phyloP scores from a whole-genome alignment of 2,797 vertebrate species.

The Neoniphon sammara region DNA sequence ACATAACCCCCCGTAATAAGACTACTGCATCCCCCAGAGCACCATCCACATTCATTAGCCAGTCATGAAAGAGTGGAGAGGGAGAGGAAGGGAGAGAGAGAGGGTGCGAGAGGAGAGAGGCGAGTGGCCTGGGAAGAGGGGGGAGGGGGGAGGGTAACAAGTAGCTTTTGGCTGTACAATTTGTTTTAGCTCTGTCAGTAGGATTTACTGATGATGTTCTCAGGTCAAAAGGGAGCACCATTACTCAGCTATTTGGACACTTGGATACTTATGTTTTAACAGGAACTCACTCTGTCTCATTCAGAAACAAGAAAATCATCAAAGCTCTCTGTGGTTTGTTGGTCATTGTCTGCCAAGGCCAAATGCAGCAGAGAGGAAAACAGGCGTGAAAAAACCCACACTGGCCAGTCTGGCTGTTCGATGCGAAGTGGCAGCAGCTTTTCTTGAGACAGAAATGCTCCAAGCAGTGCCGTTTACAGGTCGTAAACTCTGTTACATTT shows the following conservation, averaged over 20 bases:
- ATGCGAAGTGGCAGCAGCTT: slow-evolving; percentile 65
- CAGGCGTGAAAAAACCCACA: slow-evolving; percentile 61
- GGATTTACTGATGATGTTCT: slow-evolving; percentile 68
- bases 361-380: slow-evolving; percentile 57
- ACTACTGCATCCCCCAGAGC: slow-evolving; percentile 73
- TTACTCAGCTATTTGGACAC: slow-evolving; percentile 69
- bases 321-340: slow-evolving; percentile 60
- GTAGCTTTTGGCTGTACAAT: slow-evolving; percentile 65
- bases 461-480: slow-evolving; percentile 60
- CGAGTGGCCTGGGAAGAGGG: slow-evolving; percentile 4
- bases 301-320: slow-evolving; percentile 53
- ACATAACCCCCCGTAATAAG: slow-evolving; percentile 72
- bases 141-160: slow-evolving; percentile 50
- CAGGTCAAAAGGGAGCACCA: slow-evolving; percentile 61
- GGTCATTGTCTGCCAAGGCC: slow-evolving; percentile 58
- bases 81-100: slow-evolving; percentile 24
- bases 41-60: slow-evolving; percentile 80
- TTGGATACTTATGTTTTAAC: slow-evolving; percentile 42
- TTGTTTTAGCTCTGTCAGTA: slow-evolving; percentile 67
- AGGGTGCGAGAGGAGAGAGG: not conserved
- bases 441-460: slow-evolving; percentile 50
- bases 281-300: slow-evolving; percentile 56
- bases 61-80: slow-evolving; percentile 74
- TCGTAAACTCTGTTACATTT: slow-evolving; percentile 63
- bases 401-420: slow-evolving; percentile 56